Percentiles rank a stretch among this genome's conserved stretches.
Evolutionary conservation across 2,888 invertebrate species (phyloP).

Genomic region (Lasius platythorax): DNA sequence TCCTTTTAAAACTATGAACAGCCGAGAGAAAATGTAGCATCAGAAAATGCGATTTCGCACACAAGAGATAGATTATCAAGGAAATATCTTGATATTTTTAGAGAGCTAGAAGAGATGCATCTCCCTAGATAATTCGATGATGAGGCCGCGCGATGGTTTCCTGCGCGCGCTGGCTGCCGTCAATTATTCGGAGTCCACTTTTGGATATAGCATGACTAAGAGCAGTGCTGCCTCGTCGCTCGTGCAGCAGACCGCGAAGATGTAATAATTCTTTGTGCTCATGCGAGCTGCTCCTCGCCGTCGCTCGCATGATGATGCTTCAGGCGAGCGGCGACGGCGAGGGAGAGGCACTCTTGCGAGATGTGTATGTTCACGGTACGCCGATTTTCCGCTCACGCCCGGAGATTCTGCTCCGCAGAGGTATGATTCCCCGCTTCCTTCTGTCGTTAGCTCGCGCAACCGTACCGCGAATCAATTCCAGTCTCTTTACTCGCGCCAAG

Average conservation of each 20-base stretch:
- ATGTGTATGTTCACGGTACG: constrained; percentile 64
- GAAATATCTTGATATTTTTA: not conserved
- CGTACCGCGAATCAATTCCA: constrained; percentile 52
- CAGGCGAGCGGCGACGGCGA: constrained; percentile 15
- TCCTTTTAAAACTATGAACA: not conserved
- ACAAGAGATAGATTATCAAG: not conserved
- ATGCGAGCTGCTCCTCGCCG: constrained; percentile 70
- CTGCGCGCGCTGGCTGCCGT: constrained; percentile 20
- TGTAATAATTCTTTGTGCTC: constrained; percentile 82
- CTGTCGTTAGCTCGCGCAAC: constrained; percentile 53
- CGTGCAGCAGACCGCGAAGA: constrained; percentile 82
- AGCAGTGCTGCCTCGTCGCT: constrained; percentile 59
- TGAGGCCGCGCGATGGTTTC: constrained; percentile 2
- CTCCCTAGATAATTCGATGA: constrained; percentile 20
- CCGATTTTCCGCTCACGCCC: constrained; percentile 62
- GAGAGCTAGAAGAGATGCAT: not conserved
- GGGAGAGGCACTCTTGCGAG: constrained; percentile 48
- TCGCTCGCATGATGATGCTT: constrained; percentile 28
- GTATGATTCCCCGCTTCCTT: constrained; percentile 52
- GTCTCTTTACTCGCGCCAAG: not conserved
- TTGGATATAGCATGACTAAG: constrained; percentile 75
- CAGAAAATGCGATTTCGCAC: not conserved
- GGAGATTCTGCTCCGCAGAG: constrained; percentile 48
- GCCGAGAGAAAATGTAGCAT: not conserved
- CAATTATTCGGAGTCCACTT: constrained; percentile 65